phyloP scores from a whole-genome alignment of 2,797 vertebrate species.

The Salmo trutta region DNA sequence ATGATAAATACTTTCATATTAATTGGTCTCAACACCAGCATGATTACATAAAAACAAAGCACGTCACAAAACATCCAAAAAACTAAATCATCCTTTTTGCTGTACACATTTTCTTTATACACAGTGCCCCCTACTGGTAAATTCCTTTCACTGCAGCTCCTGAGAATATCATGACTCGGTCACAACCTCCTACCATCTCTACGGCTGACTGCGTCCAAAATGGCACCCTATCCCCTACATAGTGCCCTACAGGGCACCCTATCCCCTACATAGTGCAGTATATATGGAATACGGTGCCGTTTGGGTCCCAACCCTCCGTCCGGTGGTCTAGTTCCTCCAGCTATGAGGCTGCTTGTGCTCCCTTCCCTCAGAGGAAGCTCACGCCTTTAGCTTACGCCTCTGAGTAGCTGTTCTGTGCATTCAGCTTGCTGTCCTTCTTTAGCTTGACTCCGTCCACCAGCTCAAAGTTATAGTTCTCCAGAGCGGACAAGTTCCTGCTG shows the following conservation, averaged over 20 bases:
- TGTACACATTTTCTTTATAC: conserved; percentile 92
- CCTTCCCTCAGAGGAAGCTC: neutral
- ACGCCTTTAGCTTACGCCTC: conserved; percentile 85
- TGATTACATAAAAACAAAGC: conserved; percentile 85
- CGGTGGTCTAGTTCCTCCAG: conserved; percentile 34
- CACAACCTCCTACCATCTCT: conserved; percentile 63
- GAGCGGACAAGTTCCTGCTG: conserved; percentile 96
- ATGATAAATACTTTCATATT: conserved; percentile 82
- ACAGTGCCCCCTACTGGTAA: conserved; percentile 89
- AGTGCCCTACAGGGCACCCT: neutral
- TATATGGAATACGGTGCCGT: neutral
- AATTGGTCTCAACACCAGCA: conserved; percentile 99
- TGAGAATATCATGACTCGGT: conserved; percentile 98
- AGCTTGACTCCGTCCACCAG: conserved; percentile 98
- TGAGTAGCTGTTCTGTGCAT: conserved; percentile 93
- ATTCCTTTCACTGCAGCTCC: conserved; percentile 95
- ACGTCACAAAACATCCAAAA: conserved; percentile 68
- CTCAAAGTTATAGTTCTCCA: conserved; percentile 99
- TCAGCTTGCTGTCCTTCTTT: conserved; percentile 99
- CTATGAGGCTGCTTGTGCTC: conserved; percentile 1
- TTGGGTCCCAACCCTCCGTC: neutral
- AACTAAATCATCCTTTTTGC: conserved; percentile 84
- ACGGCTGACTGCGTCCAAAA: neutral
- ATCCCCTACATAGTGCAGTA: neutral
- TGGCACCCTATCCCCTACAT: neutral